These are phyloP conservation scores for Smittia aterrima DNA, from an alignment of 2,888 invertebrate genomes.

Conservation along the genomic window DNA sequence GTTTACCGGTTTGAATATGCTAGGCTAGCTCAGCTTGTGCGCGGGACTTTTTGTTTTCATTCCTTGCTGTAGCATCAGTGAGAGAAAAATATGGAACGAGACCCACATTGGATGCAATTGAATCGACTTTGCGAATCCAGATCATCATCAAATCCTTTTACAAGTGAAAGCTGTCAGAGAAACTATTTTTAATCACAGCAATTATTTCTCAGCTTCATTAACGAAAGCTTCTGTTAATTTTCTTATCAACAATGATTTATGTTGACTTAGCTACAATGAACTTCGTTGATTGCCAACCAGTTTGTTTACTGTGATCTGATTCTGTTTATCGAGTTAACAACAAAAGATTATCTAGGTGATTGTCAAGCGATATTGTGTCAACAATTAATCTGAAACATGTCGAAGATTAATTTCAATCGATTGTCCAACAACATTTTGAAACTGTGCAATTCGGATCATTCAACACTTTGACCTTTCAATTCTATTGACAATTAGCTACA, in stretches of 20 bases:
- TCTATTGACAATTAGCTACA: not conserved
- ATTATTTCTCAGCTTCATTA: too few relatives aligned
- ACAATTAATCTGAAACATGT: not conserved
- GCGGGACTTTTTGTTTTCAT: not conserved
- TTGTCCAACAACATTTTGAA: not conserved
- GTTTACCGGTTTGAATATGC: slow-evolving; percentile 6
- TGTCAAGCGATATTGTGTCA: too few relatives aligned
- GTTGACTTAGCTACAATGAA: too few relatives aligned
- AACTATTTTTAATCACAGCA: not conserved
- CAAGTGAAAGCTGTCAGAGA: slow-evolving; percentile 7
- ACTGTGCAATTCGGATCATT: not conserved
- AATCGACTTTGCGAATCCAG: not conserved
- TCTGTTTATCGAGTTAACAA: too few relatives aligned
- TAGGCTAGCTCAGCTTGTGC: not conserved
- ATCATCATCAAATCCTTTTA: slow-evolving; percentile 1
- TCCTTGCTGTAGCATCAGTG: not conserved
- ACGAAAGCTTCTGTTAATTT: too few relatives aligned
- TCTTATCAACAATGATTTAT: too few relatives aligned
- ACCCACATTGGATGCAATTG: not conserved
- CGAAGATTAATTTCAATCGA: not conserved
- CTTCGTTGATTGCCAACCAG: too few relatives aligned
- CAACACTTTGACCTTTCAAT: not conserved
- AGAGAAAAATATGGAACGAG: slow-evolving; percentile 1
- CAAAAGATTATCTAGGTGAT: too few relatives aligned
- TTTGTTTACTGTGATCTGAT: too few relatives aligned